Conservation (phyloP, 2,113 vertebrate genomes). For the Dicaeum eximium region DNA sequence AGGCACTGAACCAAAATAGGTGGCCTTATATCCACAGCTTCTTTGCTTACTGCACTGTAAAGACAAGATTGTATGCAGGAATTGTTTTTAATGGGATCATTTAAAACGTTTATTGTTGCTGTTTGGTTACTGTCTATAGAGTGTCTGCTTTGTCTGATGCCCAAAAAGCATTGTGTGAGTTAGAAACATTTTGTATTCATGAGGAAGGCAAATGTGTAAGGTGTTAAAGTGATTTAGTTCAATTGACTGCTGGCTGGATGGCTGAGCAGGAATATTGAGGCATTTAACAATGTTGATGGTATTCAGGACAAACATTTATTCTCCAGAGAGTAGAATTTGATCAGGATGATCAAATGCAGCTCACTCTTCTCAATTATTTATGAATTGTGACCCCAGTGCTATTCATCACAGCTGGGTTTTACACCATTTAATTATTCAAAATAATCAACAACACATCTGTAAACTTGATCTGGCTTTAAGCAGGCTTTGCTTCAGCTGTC, state of each 20-base stretch:
- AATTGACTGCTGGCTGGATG: conserved; percentile 79
- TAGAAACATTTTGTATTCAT: conserved; percentile 74
- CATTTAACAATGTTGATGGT: conserved; percentile 82
- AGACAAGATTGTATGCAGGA: conserved; percentile 26
- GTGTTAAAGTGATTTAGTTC: conserved; percentile 78
- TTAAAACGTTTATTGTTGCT: conserved; percentile 51
- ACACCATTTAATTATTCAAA: conserved; percentile 84
- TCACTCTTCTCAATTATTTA: conserved; percentile 80
- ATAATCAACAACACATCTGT: conserved; percentile 77
- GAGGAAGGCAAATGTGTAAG: conserved; percentile 73
- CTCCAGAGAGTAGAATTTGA: conserved; percentile 81
- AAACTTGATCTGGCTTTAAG: conserved; percentile 74
- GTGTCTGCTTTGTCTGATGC: conserved; percentile 37
- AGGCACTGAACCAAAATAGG: neutral
- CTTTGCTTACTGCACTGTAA: conserved; percentile 20
- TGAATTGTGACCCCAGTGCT: conserved; percentile 72
- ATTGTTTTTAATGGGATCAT: conserved; percentile 53
- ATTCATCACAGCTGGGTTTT: conserved; percentile 83
- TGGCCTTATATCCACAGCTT: neutral
- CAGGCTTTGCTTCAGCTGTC: conserved; percentile 68
- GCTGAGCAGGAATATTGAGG: conserved; percentile 80
- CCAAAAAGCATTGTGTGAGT: conserved; percentile 58
- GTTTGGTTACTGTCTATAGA: conserved; percentile 58
- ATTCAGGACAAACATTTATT: conserved; percentile 80
- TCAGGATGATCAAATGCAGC: conserved; percentile 83